Conservation (phyloP, 2,888 invertebrate genomes). For the Eustalomyia histrio region DNA sequence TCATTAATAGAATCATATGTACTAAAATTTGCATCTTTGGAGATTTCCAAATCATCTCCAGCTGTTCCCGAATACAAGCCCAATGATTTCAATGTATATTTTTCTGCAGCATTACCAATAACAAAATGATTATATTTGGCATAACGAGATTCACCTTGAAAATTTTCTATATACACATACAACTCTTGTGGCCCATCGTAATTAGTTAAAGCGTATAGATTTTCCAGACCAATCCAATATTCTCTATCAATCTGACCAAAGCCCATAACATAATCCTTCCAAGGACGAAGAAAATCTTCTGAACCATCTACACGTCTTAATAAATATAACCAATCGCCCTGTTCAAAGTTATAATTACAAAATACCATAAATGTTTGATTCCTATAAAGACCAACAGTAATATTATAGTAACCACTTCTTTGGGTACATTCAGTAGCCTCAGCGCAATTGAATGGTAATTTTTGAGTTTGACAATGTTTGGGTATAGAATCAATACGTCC, state of each 20-base stretch:
- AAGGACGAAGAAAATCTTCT: constrained; percentile 22
- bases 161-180: constrained; percentile 34
- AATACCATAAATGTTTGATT: not conserved
- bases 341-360: constrained; percentile 14
- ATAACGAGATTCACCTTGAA: constrained; percentile 15
- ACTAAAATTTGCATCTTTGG: constrained; percentile 12
- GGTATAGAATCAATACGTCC: constrained; percentile 20
- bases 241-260: constrained; percentile 41
- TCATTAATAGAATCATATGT: constrained; percentile 22
- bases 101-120: constrained; percentile 14
- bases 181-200: constrained; percentile 39
- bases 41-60: constrained; percentile 19
- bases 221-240: constrained; percentile 44
- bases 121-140: constrained; percentile 30
- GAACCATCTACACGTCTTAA: constrained; percentile 38
- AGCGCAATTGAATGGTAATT: constrained; percentile 13
- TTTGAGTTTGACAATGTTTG: not conserved
- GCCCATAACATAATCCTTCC: constrained; percentile 29
- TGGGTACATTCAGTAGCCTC: constrained; percentile 16
- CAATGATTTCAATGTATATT: constrained; percentile 23
- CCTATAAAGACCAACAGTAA: not conserved
- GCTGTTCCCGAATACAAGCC: constrained; percentile 38
- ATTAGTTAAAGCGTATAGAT: constrained; percentile 27
- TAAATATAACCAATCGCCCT: constrained; percentile 40
- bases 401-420: constrained; percentile 37